Base-by-base conservation (phyloP, 2,888 invertebrate species). In the Watsonalla cultraria region DNA sequence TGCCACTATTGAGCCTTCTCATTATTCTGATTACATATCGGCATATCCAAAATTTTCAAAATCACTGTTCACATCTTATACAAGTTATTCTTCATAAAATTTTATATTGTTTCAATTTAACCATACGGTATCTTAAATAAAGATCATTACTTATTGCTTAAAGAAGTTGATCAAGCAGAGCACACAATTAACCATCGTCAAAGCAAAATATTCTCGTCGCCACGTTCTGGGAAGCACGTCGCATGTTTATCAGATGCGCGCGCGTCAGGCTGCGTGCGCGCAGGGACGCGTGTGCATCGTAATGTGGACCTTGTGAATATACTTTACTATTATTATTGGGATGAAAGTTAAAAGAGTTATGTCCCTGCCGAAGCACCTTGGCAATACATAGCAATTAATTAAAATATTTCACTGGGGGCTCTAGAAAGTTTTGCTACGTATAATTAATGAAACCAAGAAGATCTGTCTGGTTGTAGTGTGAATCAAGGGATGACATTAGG, bases 171-270 rank as follows among this genome's bases (percentile, higher is more conserved):
- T 63, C 59, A 58, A 66, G 58, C 62, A 59, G 49, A 59, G 54
- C 42, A 11, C 11, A 42, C 11, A 42, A 53, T 53, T 54, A 55
- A 56, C 46, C 57, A 54, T 59, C 61, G 66, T 66, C 71, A 66
- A 60, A 64, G 64, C 59, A 68, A 70, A 73, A 66, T 70, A 72
- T 72, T 68, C 65, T 64, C 67, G 51, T 64, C 59, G 51, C 47
- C 37, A 39, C 37, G 53, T 76, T 75, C 73, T 55, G 62, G 61
- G 75, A 76, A 76, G 54, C 69, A 64, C 74, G 76, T 73, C 66
- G 65, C 65, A 48, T 60, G 62, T 71, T 71, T 84, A 84, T 84
- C 84, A 69, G 84, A 84, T 84, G 73, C 65, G 66, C 61, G 65
- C 68, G 70, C 73, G 70, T 66, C 77, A 66, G 70, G 68, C 68